A percentile compares a stretch with the other conserved stretches of the same genome.
Evolutionary conservation across 30 jellyfish, hydroid and myxozoan species (phyloP).

Genomic region (Turritopsis rubra): DNA sequence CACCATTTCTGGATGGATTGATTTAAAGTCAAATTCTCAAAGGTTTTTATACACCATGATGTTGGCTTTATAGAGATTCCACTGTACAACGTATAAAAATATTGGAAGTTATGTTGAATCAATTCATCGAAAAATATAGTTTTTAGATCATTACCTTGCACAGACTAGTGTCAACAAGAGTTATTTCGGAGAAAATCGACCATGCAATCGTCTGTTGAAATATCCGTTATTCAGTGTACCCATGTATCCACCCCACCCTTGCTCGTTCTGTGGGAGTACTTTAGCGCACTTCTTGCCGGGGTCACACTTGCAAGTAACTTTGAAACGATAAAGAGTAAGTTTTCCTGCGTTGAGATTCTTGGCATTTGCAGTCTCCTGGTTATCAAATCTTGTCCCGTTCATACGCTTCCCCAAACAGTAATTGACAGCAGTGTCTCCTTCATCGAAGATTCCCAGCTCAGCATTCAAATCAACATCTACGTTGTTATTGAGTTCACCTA

Average conservation of each 20-base stretch:
- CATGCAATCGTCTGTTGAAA: constrained; percentile 29
- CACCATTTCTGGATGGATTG: too few species aligned
- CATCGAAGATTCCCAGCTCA: constrained; percentile 66
- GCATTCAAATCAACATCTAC: constrained; percentile 39
- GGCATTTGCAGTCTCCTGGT: constrained; percentile 60
- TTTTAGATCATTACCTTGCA: neutral
- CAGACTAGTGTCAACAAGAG: neutral
- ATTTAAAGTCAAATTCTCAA: too few species aligned
- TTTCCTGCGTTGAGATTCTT: constrained; percentile 65
- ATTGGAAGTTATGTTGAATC: too few species aligned
- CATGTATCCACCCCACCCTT: constrained; percentile 98
- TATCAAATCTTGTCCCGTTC: constrained; percentile 49
- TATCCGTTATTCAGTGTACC: constrained; percentile 87
- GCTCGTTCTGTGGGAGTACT: constrained; percentile 75
- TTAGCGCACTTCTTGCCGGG: constrained; percentile 52
- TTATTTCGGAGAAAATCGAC: neutral
- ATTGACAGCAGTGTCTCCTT: constrained; percentile 94
- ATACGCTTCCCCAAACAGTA: constrained; percentile 46
- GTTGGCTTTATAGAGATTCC: too few species aligned
- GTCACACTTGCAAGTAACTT: constrained; percentile 70
- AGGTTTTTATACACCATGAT: too few species aligned
- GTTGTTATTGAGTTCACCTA: constrained; percentile 49
- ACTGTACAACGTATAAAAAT: too few species aligned
- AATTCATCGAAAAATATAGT: too few species aligned
- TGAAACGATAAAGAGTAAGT: constrained; percentile 70